These are phyloP conservation scores for Tachystola acroxantha DNA, from an alignment of 2,888 invertebrate species.

Conservation along the genomic window DNA sequence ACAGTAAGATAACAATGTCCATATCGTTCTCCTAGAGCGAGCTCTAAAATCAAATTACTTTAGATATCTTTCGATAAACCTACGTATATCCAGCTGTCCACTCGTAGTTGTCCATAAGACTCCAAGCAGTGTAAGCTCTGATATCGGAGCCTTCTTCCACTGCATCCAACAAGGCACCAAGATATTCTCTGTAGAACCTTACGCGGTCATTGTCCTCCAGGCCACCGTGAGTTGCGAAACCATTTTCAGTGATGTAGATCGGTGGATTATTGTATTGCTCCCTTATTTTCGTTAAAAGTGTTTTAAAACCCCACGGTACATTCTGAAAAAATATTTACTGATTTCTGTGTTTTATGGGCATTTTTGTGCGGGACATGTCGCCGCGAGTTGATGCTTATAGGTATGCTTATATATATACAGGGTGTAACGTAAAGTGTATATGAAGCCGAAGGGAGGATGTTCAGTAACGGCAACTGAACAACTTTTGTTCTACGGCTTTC, in stretches of 20 bases:
- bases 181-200: constrained; percentile 43
- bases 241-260: constrained; percentile 77
- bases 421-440: no score
- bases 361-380: no score
- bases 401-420: no score
- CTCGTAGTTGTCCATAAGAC: no score
- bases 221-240: constrained; percentile 31
- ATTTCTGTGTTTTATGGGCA: no score
- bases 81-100: constrained; percentile 73
- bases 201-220: constrained; percentile 52
- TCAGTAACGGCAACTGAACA: constrained; percentile 40
- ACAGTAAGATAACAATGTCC: no score
- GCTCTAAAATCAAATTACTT: no score
- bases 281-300: constrained; percentile 64
- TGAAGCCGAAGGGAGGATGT: constrained; percentile 39
- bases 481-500: no score
- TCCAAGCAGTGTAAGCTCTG: constrained; percentile 69
- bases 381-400: no score
- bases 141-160: constrained; percentile 54
- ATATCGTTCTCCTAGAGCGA: no score
- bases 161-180: constrained; percentile 49
- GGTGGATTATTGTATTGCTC: constrained; percentile 66
- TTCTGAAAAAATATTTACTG: background rate
- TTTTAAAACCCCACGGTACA: constrained; percentile 74
- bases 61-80: no score